Evolutionary conservation across 2,888 invertebrate genomes (phyloP), one percentile per base, ranked within the genome.

Genomic region (Nymphalis c-album): DNA sequence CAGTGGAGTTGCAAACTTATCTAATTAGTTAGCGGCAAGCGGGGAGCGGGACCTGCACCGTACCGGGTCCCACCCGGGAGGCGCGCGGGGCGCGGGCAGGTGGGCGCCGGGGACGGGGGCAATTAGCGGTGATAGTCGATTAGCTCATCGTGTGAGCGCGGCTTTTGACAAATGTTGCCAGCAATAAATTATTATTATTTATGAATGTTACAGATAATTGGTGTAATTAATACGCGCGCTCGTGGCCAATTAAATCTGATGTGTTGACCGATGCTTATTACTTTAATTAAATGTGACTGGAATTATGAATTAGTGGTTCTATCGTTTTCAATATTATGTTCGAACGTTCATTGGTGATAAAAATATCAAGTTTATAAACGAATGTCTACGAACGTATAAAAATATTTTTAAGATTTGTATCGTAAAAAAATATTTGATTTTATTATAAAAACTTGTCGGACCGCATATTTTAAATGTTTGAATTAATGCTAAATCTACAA

Each of bases 71-170:
- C 57, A 69, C 74, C 73, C 75, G 77, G 74, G 74, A 51, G 74
- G 76, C 74, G 74, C 69, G 71, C 71, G 74, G 63, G 70, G 69
- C 66, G 67, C 73, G 53, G 60, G 71, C 69, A 72, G 78, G 74
- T 76, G 72, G 76, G 77, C 57, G 65, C 68, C 70, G 75, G 72
- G 76, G 83, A 77, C 80, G 83, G 82, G 83, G 85, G 89, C 91
- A 92, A 92, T 92, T 92, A 92, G 91, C 87, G 91, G 92, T 92
- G 91, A 92, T 92, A 91, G 90, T 91, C 91, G 92, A 92, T 92
- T 91, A 92, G 91, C 90, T 88, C 91, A 88, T 91, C 91, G 91
- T 90, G 85, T 84, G 86, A 89, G 87, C 88, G 88, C 84, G 90
- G 89, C 89, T 90, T 91, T 90, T 91, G 91, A 91, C 91, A 89